phyloP scores from a whole-genome alignment of 1,140 invertebrate genomes.

The Apis florea region DNA sequence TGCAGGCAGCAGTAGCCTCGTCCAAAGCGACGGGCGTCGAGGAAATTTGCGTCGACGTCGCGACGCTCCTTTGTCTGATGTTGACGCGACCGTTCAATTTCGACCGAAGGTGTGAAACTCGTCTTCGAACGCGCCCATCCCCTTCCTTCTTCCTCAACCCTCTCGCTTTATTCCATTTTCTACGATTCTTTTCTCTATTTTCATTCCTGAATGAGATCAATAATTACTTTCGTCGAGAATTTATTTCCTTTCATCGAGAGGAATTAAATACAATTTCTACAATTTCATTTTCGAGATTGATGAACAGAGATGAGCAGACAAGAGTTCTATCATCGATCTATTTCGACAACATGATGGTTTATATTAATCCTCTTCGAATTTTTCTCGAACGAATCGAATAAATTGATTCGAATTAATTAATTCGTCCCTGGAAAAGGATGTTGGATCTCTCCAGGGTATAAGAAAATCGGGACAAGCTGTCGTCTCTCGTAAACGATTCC shows the following conservation, averaged over 20 bases:
- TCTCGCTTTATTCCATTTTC: too few species aligned
- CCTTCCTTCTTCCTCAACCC: too few species aligned
- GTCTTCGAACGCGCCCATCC: background rate
- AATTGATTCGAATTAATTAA: constrained; percentile 26
- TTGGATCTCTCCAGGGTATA: constrained; percentile 25
- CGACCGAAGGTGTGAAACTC: constrained; percentile 11
- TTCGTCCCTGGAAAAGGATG: background rate
- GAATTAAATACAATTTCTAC: too few species aligned
- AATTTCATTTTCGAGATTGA: too few species aligned
- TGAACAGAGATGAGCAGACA: too few species aligned
- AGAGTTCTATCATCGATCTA: too few species aligned
- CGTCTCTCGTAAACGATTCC: constrained; percentile 39
- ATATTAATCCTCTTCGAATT: background rate
- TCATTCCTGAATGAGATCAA: too few species aligned
- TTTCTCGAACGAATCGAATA: constrained; percentile 18
- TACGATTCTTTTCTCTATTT: too few species aligned
- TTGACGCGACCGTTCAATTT: constrained; percentile 17
- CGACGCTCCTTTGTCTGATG: constrained; percentile 25
- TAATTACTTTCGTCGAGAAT: too few species aligned
- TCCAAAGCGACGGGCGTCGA: constrained; percentile 3
- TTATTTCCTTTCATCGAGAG: too few species aligned
- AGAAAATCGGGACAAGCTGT: constrained; percentile 46
- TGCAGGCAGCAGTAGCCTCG: background rate
- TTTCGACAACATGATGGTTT: too few species aligned
- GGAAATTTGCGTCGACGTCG: constrained; percentile 23